phyloP scores from a whole-genome alignment of 64 coral and sea anemone species.

The Montipora cactus region DNA sequence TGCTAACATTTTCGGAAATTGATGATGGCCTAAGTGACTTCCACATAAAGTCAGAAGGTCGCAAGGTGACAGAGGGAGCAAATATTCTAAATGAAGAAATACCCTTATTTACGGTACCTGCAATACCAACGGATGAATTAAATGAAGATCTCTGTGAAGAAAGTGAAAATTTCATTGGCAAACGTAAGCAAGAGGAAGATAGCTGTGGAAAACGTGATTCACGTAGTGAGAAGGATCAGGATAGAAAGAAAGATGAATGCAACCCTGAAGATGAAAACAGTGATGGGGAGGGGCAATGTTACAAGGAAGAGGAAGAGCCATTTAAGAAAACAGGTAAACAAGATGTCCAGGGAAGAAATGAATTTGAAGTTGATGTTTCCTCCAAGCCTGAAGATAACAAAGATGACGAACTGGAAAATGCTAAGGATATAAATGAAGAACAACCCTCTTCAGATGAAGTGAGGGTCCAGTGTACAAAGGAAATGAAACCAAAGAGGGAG shows the following conservation, averaged over 20 bases:
- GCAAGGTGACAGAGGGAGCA: not conserved
- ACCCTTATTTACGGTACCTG: not conserved
- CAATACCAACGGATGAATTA: not conserved
- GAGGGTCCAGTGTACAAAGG: not conserved
- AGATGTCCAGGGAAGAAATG: not conserved
- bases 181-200: not conserved
- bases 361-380: not conserved
- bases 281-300: too few relatives aligned
- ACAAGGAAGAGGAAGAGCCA: not conserved
- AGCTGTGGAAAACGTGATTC: not conserved
- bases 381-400: not conserved
- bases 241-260: not conserved
- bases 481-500: not conserved
- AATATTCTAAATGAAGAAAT: not conserved
- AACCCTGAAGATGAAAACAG: not conserved
- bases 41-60: not conserved
- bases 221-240: not conserved
- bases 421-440: not conserved
- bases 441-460: not conserved
- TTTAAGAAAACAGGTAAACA: not conserved
- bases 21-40: not conserved
- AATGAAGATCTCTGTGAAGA: not conserved
- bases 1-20: not conserved
- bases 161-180: not conserved
- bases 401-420: not conserved